Conservation (phyloP, 2,888 invertebrate species). For the Arge pagana region DNA sequence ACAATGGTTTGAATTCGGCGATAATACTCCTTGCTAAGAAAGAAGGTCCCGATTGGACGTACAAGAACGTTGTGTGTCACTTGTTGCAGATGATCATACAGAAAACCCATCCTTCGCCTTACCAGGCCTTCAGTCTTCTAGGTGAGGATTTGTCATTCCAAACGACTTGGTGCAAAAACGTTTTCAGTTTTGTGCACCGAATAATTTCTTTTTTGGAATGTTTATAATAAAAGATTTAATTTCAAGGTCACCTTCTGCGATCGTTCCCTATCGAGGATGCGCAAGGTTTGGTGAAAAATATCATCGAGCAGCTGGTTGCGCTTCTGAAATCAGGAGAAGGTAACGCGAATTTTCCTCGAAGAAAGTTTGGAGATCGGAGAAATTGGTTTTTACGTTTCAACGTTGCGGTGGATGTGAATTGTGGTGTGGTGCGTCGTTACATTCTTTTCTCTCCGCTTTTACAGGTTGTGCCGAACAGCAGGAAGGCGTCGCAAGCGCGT, state of each 20-base stretch:
- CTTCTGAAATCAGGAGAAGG: conserved; percentile 42
- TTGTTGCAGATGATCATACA: conserved; percentile 43
- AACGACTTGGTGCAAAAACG: neutral
- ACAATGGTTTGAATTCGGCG: conserved; percentile 39
- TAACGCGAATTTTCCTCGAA: conserved; percentile 21
- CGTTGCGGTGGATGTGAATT: too few relatives aligned
- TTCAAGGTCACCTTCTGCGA: conserved; percentile 45
- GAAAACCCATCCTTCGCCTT: conserved; percentile 36
- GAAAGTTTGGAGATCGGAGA: too few relatives aligned
- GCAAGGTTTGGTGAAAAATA: conserved; percentile 33
- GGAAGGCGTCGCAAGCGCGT: conserved; percentile 47
- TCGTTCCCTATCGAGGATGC: conserved; percentile 38
- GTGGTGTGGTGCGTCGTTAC: too few relatives aligned
- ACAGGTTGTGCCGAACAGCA: conserved; percentile 43
- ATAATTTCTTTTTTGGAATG: neutral
- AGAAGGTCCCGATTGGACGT: conserved; percentile 53
- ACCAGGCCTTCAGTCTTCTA: conserved; percentile 43
- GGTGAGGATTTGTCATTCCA: conserved; percentile 40
- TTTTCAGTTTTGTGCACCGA: neutral
- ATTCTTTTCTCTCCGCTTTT: conserved; percentile 1
- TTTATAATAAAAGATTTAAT: conserved; percentile 15
- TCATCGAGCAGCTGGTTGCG: conserved; percentile 43
- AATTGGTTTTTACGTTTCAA: too few relatives aligned
- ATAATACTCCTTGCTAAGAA: conserved; percentile 56
- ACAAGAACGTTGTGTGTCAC: conserved; percentile 49